phyloP scores from a whole-genome alignment of 37 sponge, comb jelly and placozoan genomes.

The Halisarca cf. caerulea region DNA sequence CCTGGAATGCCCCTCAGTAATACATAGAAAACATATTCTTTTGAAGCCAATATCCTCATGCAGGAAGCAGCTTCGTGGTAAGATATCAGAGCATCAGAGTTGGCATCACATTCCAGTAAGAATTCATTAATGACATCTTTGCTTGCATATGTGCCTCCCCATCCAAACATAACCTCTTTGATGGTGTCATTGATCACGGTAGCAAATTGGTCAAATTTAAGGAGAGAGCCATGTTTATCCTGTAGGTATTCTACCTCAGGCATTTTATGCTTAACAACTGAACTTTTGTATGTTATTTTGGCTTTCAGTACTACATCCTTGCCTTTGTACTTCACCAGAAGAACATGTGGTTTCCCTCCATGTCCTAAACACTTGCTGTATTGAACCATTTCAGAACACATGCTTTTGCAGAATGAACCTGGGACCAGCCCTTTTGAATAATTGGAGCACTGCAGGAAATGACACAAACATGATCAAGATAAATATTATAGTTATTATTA shows the following conservation, averaged over 20 bases:
- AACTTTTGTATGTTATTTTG: background rate
- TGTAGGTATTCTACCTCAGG: background rate
- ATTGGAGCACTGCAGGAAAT: slow-evolving; percentile 63
- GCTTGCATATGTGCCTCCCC: background rate
- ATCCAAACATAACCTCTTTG: background rate
- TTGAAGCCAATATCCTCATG: slow-evolving; percentile 36
- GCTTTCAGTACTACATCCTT: slow-evolving; percentile 49
- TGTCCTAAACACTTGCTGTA: slow-evolving; percentile 56
- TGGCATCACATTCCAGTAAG: slow-evolving; percentile 47
- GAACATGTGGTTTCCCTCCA: slow-evolving; percentile 54
- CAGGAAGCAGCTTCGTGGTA: slow-evolving; percentile 45
- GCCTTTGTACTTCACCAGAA: slow-evolving; percentile 41
- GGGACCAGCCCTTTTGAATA: slow-evolving; percentile 36
- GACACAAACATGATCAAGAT: too few species aligned
- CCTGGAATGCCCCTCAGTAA: slow-evolving; percentile 32
- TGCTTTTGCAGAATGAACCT: slow-evolving; percentile 55
- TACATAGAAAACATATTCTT: slow-evolving; percentile 44
- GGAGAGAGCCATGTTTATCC: background rate
- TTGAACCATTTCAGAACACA: slow-evolving; percentile 39
- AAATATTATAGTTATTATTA: too few species aligned
- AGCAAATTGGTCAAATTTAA: background rate
- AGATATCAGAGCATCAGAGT: slow-evolving; percentile 34
- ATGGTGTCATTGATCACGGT: background rate
- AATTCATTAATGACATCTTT: slow-evolving; percentile 25
- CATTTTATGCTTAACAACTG: background rate